A percentile compares a stretch with the other conserved stretches of the same genome.
These are phyloP conservation scores for Pharmacophagus antenor DNA, from an alignment of 2,888 invertebrate species.

Conservation along the genomic window DNA sequence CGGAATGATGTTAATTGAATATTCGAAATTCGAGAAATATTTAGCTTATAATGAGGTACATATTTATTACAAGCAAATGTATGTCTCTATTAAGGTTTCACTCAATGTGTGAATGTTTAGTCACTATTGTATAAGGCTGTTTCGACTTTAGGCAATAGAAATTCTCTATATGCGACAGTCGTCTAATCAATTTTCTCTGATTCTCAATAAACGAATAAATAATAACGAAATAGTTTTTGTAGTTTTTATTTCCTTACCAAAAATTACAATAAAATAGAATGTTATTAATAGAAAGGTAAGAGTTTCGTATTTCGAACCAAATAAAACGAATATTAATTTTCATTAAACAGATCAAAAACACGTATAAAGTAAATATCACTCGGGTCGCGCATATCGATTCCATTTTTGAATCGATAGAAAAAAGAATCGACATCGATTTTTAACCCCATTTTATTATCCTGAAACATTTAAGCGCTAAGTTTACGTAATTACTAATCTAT, in stretches of 20 bases:
- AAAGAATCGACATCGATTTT: neutral
- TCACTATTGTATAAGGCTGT: too few species aligned
- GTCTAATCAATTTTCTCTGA: too few species aligned
- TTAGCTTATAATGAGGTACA: too few species aligned
- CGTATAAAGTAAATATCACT: neutral
- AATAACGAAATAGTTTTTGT: neutral
- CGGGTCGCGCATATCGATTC: neutral
- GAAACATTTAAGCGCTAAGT: neutral
- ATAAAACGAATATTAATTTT: neutral
- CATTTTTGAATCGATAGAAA: neutral
- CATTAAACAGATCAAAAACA: neutral
- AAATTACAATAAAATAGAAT: neutral
- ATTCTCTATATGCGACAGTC: too few species aligned
- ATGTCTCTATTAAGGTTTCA: too few species aligned
- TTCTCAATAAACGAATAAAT: neutral
- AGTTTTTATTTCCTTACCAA: neutral
- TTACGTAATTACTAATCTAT: slow-evolving; percentile 73
- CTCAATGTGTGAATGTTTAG: too few species aligned
- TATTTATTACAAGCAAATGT: too few species aligned
- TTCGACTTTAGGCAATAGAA: neutral
- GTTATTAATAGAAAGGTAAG: too few species aligned
- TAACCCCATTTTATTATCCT: neutral
- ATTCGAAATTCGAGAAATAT: too few species aligned
- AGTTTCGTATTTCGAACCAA: neutral
- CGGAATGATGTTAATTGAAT: too few species aligned